Percentiles rank a stretch among this genome's conserved stretches.
Evolutionary conservation across 2,113 vertebrate species (phyloP).

Genomic region (Leptobrachium leishanense): DNA sequence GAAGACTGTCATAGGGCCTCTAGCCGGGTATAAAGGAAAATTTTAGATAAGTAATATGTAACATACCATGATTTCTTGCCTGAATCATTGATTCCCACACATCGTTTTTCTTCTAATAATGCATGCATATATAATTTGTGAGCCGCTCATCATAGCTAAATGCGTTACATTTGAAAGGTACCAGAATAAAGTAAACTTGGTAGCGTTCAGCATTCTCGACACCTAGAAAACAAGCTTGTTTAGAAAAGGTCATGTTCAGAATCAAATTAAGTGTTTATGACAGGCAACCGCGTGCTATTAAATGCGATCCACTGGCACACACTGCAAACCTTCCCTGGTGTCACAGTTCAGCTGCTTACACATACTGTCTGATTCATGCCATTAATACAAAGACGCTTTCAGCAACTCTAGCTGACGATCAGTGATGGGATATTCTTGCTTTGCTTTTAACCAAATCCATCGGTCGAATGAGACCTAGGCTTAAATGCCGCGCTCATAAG

Average conservation of each 20-base stretch:
- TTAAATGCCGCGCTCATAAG: conserved; percentile 55
- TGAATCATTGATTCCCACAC: too few species aligned
- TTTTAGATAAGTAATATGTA: too few species aligned
- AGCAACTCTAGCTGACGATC: conserved; percentile 52
- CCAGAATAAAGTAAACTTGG: neutral
- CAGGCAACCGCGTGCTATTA: conserved; percentile 68
- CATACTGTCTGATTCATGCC: conserved; percentile 63
- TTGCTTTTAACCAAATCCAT: conserved; percentile 61
- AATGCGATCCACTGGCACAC: conserved; percentile 63
- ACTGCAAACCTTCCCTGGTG: conserved; percentile 60
- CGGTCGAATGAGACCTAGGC: conserved; percentile 51
- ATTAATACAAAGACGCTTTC: conserved; percentile 66
- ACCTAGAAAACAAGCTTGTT: conserved; percentile 53
- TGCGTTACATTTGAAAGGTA: neutral
- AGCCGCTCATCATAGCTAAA: too few species aligned
- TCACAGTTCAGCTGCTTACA: conserved; percentile 55
- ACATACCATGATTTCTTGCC: too few species aligned
- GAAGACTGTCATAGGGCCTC: too few species aligned
- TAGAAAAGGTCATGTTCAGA: conserved; percentile 62
- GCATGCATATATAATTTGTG: too few species aligned
- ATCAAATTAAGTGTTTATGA: conserved; percentile 69
- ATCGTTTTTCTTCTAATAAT: too few species aligned
- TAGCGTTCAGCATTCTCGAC: conserved; percentile 15
- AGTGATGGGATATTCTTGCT: conserved; percentile 64
- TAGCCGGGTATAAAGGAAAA: too few species aligned